These are phyloP conservation scores for Tragulus kanchil DNA, from an alignment of 2,113 vertebrate species.

Conservation along the genomic window DNA sequence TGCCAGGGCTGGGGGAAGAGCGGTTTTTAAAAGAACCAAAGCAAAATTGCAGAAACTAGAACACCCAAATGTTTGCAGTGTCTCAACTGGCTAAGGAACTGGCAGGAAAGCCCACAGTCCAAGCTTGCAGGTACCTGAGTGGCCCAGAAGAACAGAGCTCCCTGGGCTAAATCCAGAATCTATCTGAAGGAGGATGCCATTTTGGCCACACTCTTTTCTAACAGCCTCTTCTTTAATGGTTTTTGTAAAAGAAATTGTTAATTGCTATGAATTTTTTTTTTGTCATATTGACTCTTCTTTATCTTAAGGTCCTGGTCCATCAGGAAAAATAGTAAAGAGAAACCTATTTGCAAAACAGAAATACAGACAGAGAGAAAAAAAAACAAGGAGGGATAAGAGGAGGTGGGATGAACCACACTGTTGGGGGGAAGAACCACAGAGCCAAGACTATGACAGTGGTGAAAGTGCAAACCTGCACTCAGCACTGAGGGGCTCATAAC, in stretches of 20 bases:
- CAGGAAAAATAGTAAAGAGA: too few species aligned
- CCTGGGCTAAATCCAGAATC: conserved; percentile 68
- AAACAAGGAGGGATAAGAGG: too few species aligned
- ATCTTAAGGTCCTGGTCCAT: neutral
- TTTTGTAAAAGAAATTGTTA: neutral
- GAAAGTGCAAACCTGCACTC: rapidly evolving
- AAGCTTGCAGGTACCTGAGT: conserved; percentile 74
- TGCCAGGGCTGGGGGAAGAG: conserved; percentile 69
- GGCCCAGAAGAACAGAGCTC: conserved; percentile 79
- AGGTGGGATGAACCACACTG: too few species aligned
- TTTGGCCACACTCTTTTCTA: neutral
- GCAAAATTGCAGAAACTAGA: conserved; percentile 73
- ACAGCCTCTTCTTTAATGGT: neutral
- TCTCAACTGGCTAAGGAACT: conserved; percentile 42
- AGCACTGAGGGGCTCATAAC: neutral
- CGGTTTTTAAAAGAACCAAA: conserved; percentile 74
- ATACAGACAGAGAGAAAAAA: too few species aligned
- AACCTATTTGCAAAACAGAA: too few species aligned
- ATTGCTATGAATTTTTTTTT: neutral
- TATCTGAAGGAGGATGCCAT: neutral
- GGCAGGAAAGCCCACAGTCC: conserved; percentile 70
- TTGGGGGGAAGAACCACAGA: neutral
- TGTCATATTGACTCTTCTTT: neutral
- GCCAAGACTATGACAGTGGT: rapidly evolving
- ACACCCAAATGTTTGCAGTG: conserved; percentile 19